Conservation (phyloP, 2,888 invertebrate genomes). For the Stenotaenia linearis region DNA sequence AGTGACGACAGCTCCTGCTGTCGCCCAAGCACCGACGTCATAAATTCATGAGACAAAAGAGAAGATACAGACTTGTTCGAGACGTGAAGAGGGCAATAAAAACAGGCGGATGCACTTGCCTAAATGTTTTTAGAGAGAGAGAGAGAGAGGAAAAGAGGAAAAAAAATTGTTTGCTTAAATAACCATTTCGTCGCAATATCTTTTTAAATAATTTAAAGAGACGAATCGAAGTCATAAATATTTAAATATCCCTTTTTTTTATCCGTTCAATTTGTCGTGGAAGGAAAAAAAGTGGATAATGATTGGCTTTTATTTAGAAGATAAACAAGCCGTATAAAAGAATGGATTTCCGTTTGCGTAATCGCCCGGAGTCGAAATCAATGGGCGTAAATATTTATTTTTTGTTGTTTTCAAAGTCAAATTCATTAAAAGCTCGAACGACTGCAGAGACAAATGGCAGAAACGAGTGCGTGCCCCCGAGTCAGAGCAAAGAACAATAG, state of each 20-base stretch:
- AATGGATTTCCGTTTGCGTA: background rate
- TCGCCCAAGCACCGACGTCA: background rate
- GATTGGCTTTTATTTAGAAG: background rate
- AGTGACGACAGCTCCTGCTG: background rate
- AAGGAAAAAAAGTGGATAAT: background rate
- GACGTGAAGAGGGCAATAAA: background rate
- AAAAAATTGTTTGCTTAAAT: too few species aligned
- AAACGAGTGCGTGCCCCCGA: background rate
- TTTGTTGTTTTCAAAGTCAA: background rate
- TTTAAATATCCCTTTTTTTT: background rate
- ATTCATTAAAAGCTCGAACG: background rate
- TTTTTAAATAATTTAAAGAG: too few species aligned
- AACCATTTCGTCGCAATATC: too few species aligned
- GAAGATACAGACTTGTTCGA: background rate
- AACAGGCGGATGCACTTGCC: background rate
- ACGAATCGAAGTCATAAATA: background rate
- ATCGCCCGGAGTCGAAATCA: background rate
- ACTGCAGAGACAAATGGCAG: background rate
- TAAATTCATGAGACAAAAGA: background rate
- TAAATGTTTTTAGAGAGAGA: background rate
- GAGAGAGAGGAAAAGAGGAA: too few species aligned
- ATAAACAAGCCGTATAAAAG: background rate
- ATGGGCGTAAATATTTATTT: background rate
- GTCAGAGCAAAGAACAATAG: slow-evolving; percentile 12
- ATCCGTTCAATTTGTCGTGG: background rate